Percentiles rank a stretch among this genome's conserved stretches.
phyloP scores from a whole-genome alignment of 1,140 invertebrate species.

The Elymnias hypermnestra region DNA sequence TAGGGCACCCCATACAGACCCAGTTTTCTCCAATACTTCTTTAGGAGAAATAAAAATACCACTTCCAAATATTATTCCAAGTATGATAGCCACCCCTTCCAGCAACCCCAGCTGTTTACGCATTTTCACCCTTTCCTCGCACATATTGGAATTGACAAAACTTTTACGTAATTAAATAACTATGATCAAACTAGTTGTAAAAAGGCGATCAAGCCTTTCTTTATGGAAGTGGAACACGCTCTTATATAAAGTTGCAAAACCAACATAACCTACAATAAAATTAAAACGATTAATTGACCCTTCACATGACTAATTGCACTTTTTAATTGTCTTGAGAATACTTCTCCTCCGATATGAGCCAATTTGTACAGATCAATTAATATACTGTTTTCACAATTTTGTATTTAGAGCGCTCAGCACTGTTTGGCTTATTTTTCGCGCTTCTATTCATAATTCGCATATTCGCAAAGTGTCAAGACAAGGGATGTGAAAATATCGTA shows the following conservation, averaged over 20 bases:
- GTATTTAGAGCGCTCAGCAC: too few relatives aligned
- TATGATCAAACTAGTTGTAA: not conserved
- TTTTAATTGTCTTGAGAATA: not conserved
- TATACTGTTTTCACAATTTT: too few relatives aligned
- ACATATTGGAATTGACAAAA: constrained; percentile 34
- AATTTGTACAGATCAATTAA: too few relatives aligned
- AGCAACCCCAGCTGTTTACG: constrained; percentile 89
- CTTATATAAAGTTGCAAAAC: not conserved
- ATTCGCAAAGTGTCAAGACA: too few relatives aligned
- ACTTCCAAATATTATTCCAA: constrained; percentile 93
- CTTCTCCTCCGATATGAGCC: not conserved
- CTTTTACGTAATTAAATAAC: not conserved
- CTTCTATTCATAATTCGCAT: too few relatives aligned
- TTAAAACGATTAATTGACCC: too few relatives aligned
- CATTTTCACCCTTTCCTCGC: constrained; percentile 79
- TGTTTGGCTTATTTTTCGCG: too few relatives aligned
- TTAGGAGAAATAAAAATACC: constrained; percentile 98
- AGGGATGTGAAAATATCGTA: too few relatives aligned
- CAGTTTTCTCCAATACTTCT: constrained; percentile 92
- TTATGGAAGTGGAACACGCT: not conserved
- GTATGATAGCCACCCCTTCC: constrained; percentile 91
- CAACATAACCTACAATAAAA: too few relatives aligned
- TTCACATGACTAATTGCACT: not conserved
- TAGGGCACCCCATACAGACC: constrained; percentile 90
- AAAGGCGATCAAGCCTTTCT: not conserved